Base-by-base conservation (phyloP, 2,888 invertebrate genomes). In the Mythimna impura region DNA sequence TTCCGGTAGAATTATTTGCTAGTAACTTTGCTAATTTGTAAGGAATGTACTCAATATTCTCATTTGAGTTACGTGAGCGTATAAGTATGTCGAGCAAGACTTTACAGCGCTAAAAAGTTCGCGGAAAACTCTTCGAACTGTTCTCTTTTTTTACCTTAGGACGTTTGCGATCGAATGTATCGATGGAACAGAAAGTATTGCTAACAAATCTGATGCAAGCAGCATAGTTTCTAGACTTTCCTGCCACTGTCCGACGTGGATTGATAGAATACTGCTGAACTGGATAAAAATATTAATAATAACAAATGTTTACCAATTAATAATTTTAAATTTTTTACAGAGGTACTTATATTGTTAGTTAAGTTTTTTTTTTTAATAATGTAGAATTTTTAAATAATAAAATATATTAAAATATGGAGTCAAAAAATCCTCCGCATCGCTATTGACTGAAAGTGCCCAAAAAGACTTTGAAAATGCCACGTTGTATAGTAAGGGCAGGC, bases 1-100 rank as follows among this genome's bases (percentile, higher is more conserved):
- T 58, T 67, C 43, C 36, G 30, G 36, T 3, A 43, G 57, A 66
- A 52, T 66, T 70, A n/a, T 73, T 36, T 60, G 54, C 25, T 30
- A 20, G 34, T 57, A 61, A 75, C 61, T 67, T 61, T 10, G 34
- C 14, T 65, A 70, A 71, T 73, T 72, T 34, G 54, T 67, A 57
- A 54, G 52, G 58, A 40, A 70, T 64, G 58, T 64, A 52, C 40
- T 68, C 65, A 40, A 67, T 64, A 71, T 58, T 63, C 68, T 72
- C 55, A 57, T 79, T 65, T 36, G 70, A 64, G n/a, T 64, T 58
- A 60, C 66, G 36, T 74, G 65, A 57, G 57, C 60, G 66, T 20
- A 52, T 52, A 9, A 52, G 30, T 34, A 22, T 64, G 20, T 67
- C 52, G n/a, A 6, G n/a, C 17, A 54, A 74, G 40, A 66, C 30